A percentile compares a stretch with the other conserved stretches of the same genome.
Conservation (phyloP, 2,888 invertebrate genomes). For the Rhamnusium bicolor region DNA sequence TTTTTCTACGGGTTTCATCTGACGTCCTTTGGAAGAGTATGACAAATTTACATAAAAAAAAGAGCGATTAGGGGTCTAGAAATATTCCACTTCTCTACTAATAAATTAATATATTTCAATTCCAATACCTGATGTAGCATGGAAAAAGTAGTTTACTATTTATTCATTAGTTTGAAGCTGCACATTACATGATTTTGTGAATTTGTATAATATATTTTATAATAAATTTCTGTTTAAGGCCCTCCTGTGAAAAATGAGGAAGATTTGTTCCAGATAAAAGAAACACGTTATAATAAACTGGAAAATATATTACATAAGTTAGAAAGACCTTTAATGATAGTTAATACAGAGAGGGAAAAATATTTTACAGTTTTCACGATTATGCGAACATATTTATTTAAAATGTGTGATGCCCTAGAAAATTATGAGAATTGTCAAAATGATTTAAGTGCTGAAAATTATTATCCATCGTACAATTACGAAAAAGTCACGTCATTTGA, state of each 20-base stretch:
- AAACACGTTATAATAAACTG: conserved; percentile 45
- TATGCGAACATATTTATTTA: conserved; percentile 47
- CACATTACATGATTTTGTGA: too few relatives aligned
- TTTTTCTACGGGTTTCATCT: too few relatives aligned
- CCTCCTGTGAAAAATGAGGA: neutral
- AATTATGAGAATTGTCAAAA: conserved; percentile 28
- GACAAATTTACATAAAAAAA: too few relatives aligned
- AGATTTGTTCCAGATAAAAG: conserved; percentile 26
- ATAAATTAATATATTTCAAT: too few relatives aligned
- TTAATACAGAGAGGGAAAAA: conserved; percentile 51
- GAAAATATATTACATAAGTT: conserved; percentile 48
- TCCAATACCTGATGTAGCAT: too few relatives aligned
- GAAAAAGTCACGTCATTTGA: conserved; percentile 18
- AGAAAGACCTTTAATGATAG: conserved; percentile 51
- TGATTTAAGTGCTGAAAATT: neutral
- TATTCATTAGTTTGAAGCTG: too few relatives aligned
- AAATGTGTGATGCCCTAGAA: conserved; percentile 47
- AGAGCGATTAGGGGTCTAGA: too few relatives aligned
- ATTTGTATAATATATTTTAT: too few relatives aligned
- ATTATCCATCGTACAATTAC: conserved; percentile 22
- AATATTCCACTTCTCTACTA: too few relatives aligned
- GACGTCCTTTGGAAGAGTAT: too few relatives aligned
- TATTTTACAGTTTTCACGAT: conserved; percentile 48
- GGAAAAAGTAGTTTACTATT: too few relatives aligned
- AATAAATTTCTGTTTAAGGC: too few relatives aligned